These are phyloP conservation scores for Tenualosa thibaudeaui DNA, from an alignment of 2,797 vertebrate species.

Conservation along the genomic window DNA sequence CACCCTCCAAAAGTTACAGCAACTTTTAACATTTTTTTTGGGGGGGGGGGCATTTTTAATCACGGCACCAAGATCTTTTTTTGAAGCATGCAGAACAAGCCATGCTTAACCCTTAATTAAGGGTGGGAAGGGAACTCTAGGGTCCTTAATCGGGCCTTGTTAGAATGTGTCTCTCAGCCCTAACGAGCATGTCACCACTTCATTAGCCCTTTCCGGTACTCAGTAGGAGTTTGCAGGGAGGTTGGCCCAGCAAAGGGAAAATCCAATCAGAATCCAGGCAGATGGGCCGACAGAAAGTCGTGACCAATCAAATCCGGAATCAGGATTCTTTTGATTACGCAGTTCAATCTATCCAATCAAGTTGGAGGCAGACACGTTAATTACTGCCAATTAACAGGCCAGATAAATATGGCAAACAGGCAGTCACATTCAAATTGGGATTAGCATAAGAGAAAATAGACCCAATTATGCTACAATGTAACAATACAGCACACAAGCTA, in stretches of 20 bases:
- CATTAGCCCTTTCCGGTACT: slow-evolving; percentile 62
- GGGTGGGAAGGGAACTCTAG: slow-evolving; percentile 60
- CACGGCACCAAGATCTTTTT: not conserved
- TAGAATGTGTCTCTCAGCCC: slow-evolving; percentile 64
- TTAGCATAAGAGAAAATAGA: not conserved
- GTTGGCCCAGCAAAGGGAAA: slow-evolving; percentile 25
- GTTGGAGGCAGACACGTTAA: slow-evolving; percentile 50
- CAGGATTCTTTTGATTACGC: slow-evolving; percentile 38
- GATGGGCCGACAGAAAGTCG: slow-evolving; percentile 31
- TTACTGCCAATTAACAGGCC: slow-evolving; percentile 52
- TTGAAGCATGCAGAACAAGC: not conserved
- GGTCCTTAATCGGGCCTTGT: slow-evolving; percentile 73
- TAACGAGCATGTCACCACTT: slow-evolving; percentile 72
- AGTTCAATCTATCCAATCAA: slow-evolving; percentile 52
- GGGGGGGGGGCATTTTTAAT: not conserved
- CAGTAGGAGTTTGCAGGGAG: slow-evolving; percentile 54
- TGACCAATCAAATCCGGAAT: slow-evolving; percentile 44
- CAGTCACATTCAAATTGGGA: slow-evolving; percentile 48
- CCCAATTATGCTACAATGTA: not conserved
- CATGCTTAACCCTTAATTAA: slow-evolving; percentile 64
- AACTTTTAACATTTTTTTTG: not conserved
- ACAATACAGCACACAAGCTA: not conserved
- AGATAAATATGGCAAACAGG: slow-evolving; percentile 43
- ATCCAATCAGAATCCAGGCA: slow-evolving; percentile 41
- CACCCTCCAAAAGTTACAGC: not conserved